Conservation (phyloP, 2,888 invertebrate species). For the Aradus depressus region DNA sequence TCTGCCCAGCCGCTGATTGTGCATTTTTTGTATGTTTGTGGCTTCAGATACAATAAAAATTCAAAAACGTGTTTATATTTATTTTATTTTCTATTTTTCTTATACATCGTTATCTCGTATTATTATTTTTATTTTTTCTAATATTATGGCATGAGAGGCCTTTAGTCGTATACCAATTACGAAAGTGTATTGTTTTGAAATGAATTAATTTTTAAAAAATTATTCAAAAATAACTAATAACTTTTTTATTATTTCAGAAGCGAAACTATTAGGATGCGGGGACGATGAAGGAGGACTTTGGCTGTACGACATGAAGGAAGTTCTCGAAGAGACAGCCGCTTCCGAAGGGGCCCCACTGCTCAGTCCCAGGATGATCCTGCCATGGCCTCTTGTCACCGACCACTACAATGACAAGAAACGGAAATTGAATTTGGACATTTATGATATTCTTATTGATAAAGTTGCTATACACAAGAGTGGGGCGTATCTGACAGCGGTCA, state of each 20-base stretch:
- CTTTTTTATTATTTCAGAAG: constrained; percentile 29
- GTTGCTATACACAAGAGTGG: constrained; percentile 32
- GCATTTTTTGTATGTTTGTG: too few species aligned
- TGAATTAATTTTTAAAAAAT: too few species aligned
- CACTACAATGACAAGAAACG: constrained; percentile 31
- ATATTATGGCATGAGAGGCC: too few species aligned
- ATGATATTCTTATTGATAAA: constrained; percentile 35
- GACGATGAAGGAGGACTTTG: constrained; percentile 36
- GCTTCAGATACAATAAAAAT: too few species aligned
- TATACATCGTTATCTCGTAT: too few species aligned
- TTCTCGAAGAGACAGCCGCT: not conserved
- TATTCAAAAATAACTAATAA: not conserved
- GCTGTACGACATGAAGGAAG: constrained; percentile 33
- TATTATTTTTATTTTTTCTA: too few species aligned
- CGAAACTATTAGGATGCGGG: constrained; percentile 34
- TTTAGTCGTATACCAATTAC: too few species aligned
- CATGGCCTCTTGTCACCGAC: constrained; percentile 34
- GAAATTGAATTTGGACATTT: constrained; percentile 34
- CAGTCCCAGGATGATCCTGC: constrained; percentile 29
- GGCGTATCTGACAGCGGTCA: constrained; percentile 35
- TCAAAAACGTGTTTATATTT: too few species aligned
- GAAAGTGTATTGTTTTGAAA: too few species aligned
- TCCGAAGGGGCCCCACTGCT: constrained; percentile 6
- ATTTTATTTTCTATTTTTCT: too few species aligned
- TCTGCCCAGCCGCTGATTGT: too few species aligned